Percentiles rank a stretch among this genome's conserved stretches.
Conservation (phyloP, 2,888 invertebrate genomes). For the Aleiodes leptofemur region DNA sequence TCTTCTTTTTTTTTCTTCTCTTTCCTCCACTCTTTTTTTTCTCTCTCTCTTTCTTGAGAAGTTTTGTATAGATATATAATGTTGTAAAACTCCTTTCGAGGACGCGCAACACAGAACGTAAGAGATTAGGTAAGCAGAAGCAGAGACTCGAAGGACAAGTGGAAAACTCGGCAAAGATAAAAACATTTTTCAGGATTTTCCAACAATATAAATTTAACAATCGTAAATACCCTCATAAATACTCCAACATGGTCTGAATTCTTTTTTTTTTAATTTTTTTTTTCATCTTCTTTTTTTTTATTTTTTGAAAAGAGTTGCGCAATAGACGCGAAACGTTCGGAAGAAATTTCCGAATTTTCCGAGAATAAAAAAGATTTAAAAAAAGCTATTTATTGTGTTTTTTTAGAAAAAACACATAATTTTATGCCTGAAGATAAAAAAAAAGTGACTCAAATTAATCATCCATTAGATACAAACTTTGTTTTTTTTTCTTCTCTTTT, state of each 20-base stretch:
- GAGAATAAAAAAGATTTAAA: too few species aligned
- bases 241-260: not conserved
- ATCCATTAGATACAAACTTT: too few species aligned
- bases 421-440: too few species aligned
- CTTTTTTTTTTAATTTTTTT: not conserved
- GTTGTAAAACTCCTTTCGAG: slow-evolving; percentile 51
- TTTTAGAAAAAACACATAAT: too few species aligned
- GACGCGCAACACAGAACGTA: slow-evolving; percentile 44
- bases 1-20: slow-evolving; percentile 8
- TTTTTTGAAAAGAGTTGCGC: not conserved
- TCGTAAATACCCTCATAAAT: slow-evolving; percentile 24
- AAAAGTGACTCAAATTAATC: too few species aligned
- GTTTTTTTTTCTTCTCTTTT: too few species aligned
- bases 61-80: slow-evolving; percentile 27
- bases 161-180: slow-evolving; percentile 22
- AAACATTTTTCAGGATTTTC: slow-evolving; percentile 49
- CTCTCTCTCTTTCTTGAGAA: not conserved
- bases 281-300: not conserved
- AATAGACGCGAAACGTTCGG: not conserved
- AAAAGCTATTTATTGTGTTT: too few species aligned
- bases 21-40: slow-evolving; percentile 14
- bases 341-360: not conserved
- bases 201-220: slow-evolving; percentile 13
- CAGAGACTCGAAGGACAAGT: slow-evolving; percentile 49
- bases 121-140: slow-evolving; percentile 11